Percentiles rank a stretch among this genome's conserved stretches.
Evolutionary conservation across 2,797 vertebrate species (phyloP).

Genomic region (Rhadinocentrus ornatus): DNA sequence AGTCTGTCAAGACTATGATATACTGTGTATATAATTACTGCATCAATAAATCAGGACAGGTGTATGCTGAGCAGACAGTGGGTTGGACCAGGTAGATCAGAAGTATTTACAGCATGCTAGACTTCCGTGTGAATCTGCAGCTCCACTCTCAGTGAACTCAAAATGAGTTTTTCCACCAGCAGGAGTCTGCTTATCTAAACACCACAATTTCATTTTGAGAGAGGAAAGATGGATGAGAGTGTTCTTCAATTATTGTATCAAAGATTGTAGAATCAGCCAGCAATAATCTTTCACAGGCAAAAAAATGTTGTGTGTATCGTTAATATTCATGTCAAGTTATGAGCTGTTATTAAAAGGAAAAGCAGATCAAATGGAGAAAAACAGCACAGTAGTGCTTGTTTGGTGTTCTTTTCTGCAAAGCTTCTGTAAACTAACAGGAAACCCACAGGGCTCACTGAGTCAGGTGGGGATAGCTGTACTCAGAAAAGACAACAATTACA

Average conservation of each 20-base stretch:
- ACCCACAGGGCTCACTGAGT: slow-evolving; percentile 20
- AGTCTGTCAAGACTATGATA: slow-evolving; percentile 38
- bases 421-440: slow-evolving; percentile 44
- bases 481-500: slow-evolving; percentile 23
- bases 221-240: slow-evolving; percentile 8
- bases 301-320: slow-evolving; percentile 8
- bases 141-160: slow-evolving; percentile 29
- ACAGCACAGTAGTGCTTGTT: slow-evolving; percentile 15
- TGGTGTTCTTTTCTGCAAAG: slow-evolving; percentile 20
- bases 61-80: slow-evolving; percentile 52
- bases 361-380: slow-evolving; percentile 13
- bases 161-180: slow-evolving; percentile 33
- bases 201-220: slow-evolving; percentile 8
- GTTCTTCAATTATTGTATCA: slow-evolving; percentile 5
- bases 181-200: slow-evolving; percentile 31
- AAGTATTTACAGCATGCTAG: slow-evolving; percentile 58
- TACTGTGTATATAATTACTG: slow-evolving; percentile 48
- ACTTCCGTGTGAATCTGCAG: slow-evolving; percentile 49
- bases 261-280: slow-evolving; percentile 18
- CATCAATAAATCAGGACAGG: slow-evolving; percentile 62
- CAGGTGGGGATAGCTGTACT: slow-evolving; percentile 17
- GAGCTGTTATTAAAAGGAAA: slow-evolving; percentile 19
- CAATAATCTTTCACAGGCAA: slow-evolving; percentile 14
- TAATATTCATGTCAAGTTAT: slow-evolving; percentile 19
- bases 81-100: slow-evolving; percentile 61